Base-by-base conservation (phyloP, 1,140 invertebrate genomes). In the Oedothorax gibbosus region DNA sequence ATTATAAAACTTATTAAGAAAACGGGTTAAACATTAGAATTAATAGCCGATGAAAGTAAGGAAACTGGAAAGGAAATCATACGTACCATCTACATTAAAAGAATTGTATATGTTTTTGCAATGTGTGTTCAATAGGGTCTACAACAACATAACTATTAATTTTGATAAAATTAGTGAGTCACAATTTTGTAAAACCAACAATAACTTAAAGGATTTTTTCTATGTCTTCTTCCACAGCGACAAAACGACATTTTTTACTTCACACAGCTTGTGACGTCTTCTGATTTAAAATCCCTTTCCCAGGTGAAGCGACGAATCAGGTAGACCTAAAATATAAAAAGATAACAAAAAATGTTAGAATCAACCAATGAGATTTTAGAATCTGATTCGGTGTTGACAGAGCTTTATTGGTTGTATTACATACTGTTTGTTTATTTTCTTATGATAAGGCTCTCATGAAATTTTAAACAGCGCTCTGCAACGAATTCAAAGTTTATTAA, bases 361-460 rank as follows among this genome's bases (percentile, higher is more conserved):
- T 21, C 72, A 14, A 75, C 72, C 72, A 75, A 75, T 75, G 72
- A 75, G 57, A 75, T 75, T 75, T 75, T 20, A 75, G 72, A 75
- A 21, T 9, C 53, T 53, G 21, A n/a, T 50, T 14, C 53, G 56
- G 35, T 75, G 72, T 75, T 71, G 51, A 57, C 54, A 15, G 35
- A 75, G 72, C 54, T 75, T 75, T 75, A 75, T 75, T 75, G 72
- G 72, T 35, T 75, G 57, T 56, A 75, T 75, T 75, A 57, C 35
- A 35, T 60, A 21, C 53, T 75, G 72, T 75, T 75, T 75, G 20
- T 57, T 69, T 75, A 57, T 75, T 56, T 57, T 21, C 8, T 53
- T 15, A 75, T 75, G 72, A 21, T 75, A 75, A 53, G 53, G 18
- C 11, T 57, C 57, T 75, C 57, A 75, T 75, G 72, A 75, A 75